These are phyloP conservation scores for Octodon degus DNA, from an alignment of 2,113 vertebrate species.

Conservation along the genomic window DNA sequence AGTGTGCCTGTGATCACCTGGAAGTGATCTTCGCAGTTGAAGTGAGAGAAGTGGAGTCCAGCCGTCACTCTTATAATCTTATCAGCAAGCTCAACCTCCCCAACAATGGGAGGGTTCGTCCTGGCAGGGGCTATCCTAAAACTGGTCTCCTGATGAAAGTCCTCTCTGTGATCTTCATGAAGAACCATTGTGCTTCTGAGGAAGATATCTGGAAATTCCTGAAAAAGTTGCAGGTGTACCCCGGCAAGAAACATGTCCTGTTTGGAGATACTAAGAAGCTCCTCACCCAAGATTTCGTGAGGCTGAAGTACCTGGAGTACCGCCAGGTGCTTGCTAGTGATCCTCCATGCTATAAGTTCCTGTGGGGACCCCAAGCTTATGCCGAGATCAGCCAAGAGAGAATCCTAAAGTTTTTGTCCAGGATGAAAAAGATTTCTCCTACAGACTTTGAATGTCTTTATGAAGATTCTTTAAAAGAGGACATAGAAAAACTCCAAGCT, in stretches of 20 bases:
- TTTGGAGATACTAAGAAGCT: slow-evolving; percentile 26
- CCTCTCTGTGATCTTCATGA: not conserved
- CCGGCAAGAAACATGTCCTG: not conserved
- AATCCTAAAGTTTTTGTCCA: not conserved
- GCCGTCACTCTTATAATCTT: not conserved
- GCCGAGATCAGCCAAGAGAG: not conserved
- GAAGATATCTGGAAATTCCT: not conserved
- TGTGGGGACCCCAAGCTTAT: not conserved
- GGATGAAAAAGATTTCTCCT: not conserved
- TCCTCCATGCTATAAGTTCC: slow-evolving; percentile 26
- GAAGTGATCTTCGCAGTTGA: not conserved
- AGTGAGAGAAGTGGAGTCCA: not conserved
- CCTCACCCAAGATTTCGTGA: slow-evolving; percentile 41
- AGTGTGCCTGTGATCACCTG: not conserved
- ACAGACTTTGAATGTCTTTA: not conserved
- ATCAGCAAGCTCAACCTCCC: not conserved
- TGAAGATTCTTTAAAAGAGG: not conserved
- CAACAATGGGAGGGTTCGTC: not conserved
- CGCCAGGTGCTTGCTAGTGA: not conserved
- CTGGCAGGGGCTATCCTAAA: not conserved
- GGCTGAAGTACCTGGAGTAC: slow-evolving; percentile 7
- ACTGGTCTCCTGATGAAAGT: not conserved
- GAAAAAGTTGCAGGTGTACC: not conserved
- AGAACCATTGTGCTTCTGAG: not conserved
- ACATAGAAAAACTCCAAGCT: not conserved